Conservation (phyloP, 2,113 vertebrate species). For the Baryphthengus martii region DNA sequence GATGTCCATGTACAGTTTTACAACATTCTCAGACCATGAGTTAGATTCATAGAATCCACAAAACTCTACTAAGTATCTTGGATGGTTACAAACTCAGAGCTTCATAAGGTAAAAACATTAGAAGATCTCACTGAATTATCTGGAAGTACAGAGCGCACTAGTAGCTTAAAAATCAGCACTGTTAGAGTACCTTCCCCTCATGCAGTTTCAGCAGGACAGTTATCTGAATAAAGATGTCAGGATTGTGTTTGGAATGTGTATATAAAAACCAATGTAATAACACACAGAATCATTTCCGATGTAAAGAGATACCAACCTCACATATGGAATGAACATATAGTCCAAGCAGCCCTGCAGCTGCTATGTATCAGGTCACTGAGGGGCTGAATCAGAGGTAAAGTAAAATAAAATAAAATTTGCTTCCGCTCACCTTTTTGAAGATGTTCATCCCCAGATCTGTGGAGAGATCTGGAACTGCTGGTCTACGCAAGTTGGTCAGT, state of each 20-base stretch:
- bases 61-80: not conserved
- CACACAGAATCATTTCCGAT: not conserved
- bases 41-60: not conserved
- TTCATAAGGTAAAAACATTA: not conserved
- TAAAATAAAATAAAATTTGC: not conserved
- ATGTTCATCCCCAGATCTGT: constrained; percentile 95
- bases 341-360: not conserved
- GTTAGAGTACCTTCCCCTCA: not conserved
- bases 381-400: not conserved
- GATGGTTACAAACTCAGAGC: not conserved
- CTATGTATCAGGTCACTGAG: not conserved
- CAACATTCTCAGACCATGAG: not conserved
- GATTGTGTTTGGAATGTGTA: not conserved
- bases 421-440: constrained; percentile 89
- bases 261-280: not conserved
- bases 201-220: not conserved
- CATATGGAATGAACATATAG: not conserved
- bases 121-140: not conserved
- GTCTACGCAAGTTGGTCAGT: constrained; percentile 89
- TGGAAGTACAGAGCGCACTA: not conserved
- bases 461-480: constrained; percentile 94
- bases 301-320: not conserved
- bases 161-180: not conserved
- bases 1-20: not conserved
- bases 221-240: not conserved